Evolutionary conservation across 2,113 vertebrate genomes (phyloP).

Genomic region (Acanthochromis polyacanthus): DNA sequence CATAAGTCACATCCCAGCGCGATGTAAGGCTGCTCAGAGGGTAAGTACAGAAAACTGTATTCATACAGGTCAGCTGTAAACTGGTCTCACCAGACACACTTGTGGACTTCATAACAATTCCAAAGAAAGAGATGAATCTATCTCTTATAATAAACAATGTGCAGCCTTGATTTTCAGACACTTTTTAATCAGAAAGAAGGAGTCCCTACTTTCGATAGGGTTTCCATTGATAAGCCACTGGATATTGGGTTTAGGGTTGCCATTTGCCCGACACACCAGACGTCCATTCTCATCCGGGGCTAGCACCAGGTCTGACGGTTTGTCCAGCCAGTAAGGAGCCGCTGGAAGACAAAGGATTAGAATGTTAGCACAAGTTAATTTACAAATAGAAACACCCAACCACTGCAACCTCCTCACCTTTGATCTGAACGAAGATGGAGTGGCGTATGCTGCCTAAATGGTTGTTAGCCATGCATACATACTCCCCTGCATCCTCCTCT

Average conservation of each 20-base stretch:
- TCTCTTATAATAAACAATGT: too few relatives aligned
- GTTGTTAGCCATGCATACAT: conserved; percentile 96
- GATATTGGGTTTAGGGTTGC: conserved; percentile 94
- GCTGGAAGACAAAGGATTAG: conserved; percentile 79
- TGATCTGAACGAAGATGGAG: conserved; percentile 95
- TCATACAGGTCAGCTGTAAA: too few relatives aligned
- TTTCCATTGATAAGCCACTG: conserved; percentile 95
- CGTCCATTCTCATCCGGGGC: conserved; percentile 92
- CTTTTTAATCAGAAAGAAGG: background rate
- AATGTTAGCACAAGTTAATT: background rate
- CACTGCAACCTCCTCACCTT: conserved; percentile 88
- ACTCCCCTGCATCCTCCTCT: conserved; percentile 95
- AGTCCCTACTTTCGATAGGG: conserved; percentile 88
- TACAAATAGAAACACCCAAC: background rate
- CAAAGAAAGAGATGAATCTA: too few relatives aligned
- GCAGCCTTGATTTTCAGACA: too few relatives aligned
- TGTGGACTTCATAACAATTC: too few relatives aligned
- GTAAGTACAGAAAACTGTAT: too few relatives aligned
- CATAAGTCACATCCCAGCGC: too few relatives aligned
- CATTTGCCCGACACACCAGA: conserved; percentile 93
- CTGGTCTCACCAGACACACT: too few relatives aligned
- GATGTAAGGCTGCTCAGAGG: too few relatives aligned
- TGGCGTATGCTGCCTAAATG: conserved; percentile 94
- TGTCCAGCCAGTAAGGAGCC: conserved; percentile 96
- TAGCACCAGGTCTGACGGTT: conserved; percentile 93